Conservation (phyloP, 2,888 invertebrate genomes). For the Apamea epomidion region DNA sequence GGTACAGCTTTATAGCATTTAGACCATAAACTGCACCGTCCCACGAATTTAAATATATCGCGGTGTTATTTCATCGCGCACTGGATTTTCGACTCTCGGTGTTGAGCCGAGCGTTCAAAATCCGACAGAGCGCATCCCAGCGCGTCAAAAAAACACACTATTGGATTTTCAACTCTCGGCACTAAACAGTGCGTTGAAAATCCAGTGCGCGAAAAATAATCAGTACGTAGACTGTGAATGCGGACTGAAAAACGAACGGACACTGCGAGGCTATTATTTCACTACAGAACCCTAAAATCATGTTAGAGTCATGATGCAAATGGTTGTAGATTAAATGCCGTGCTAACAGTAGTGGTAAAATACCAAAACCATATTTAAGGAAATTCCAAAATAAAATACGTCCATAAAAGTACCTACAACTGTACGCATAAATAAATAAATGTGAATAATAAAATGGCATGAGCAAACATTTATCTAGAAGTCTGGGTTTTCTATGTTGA, state of each 20-base stretch:
- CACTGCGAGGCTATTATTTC: not conserved
- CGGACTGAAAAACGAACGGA: not conserved
- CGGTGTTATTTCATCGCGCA: no score
- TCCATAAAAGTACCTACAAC: slow-evolving; percentile 16
- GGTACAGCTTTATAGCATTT: not conserved
- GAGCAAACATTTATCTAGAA: slow-evolving; percentile 36
- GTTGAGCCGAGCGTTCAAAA: no score
- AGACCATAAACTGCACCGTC: no score
- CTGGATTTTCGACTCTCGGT: no score
- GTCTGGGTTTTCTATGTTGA: slow-evolving; percentile 48
- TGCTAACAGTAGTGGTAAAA: not conserved
- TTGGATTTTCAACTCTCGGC: no score
- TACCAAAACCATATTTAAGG: not conserved
- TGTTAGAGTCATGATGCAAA: not conserved
- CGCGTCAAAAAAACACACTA: no score
- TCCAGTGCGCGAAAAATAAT: no score
- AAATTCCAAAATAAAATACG: slow-evolving; percentile 7
- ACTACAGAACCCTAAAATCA: not conserved
- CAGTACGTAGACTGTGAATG: not conserved
- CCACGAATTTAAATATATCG: no score
- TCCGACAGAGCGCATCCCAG: no score
- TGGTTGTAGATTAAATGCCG: not conserved
- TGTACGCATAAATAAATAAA: slow-evolving; percentile 30
- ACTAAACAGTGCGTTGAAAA: no score
- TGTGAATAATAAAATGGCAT: slow-evolving; percentile 27